Evolutionary conservation across 2,113 vertebrate genomes (phyloP).

Genomic region (Hylia prasina): DNA sequence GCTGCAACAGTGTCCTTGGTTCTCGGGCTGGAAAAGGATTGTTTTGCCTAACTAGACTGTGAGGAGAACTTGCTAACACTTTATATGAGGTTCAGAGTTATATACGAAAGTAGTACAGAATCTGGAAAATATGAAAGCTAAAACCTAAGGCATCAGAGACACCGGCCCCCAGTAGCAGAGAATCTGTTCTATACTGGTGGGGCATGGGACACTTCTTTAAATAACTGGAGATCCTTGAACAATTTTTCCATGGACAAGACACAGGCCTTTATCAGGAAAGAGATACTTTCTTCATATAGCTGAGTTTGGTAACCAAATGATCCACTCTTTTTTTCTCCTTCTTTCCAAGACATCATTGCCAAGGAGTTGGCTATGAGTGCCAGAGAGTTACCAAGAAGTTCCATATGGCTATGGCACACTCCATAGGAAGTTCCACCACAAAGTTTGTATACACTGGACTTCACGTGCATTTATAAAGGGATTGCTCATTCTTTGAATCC

Average conservation of each 20-base stretch:
- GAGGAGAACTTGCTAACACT: not conserved
- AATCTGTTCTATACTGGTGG: not conserved
- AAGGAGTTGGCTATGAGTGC: not conserved
- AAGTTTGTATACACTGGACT: not conserved
- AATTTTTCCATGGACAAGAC: not conserved
- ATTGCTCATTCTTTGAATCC: not conserved
- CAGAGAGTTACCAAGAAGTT: not conserved
- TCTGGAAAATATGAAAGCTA: not conserved
- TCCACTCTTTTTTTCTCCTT: not conserved
- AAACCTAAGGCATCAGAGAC: not conserved
- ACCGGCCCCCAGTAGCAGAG: not conserved
- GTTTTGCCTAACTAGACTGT: not conserved
- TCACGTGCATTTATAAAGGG: not conserved
- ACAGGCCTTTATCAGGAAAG: not conserved
- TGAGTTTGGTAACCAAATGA: not conserved
- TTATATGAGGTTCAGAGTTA: not conserved
- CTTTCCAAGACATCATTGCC: not conserved
- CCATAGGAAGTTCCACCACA: accelerated
- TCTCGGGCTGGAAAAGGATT: not conserved
- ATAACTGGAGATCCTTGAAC: not conserved
- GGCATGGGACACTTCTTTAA: not conserved
- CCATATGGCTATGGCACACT: no score
- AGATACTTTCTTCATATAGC: not conserved
- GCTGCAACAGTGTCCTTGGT: not conserved
- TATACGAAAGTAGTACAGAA: not conserved